These are phyloP conservation scores for Alosa alosa DNA, from an alignment of 2,113 vertebrate genomes.

Conservation along the genomic window DNA sequence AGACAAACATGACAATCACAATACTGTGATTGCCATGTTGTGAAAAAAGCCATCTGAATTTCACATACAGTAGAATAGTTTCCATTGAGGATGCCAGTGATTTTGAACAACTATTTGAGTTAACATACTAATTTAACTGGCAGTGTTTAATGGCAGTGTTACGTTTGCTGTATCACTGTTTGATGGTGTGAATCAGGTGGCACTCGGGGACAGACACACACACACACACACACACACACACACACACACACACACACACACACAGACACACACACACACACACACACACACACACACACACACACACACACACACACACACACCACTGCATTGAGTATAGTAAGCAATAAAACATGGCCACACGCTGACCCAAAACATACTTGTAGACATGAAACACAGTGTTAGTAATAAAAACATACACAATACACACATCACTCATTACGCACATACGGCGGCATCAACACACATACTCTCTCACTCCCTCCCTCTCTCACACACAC, in stretches of 20 bases:
- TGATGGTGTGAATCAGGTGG: too few species aligned
- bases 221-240: neutral
- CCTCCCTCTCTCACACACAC: neutral
- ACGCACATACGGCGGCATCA: neutral
- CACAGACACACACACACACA: neutral
- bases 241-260: neutral
- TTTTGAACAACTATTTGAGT: too few species aligned
- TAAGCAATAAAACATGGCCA: neutral
- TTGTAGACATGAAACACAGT: neutral
- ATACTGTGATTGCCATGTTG: neutral
- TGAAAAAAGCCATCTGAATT: neutral
- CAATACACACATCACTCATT: neutral
- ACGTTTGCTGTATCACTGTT: too few species aligned
- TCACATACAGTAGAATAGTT: too few species aligned
- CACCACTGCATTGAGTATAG: neutral
- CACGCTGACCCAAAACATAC: neutral
- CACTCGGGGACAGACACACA: neutral
- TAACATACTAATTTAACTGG: too few species aligned
- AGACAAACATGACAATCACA: neutral
- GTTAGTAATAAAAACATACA: constrained; percentile 1
- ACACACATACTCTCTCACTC: neutral
- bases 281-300: neutral
- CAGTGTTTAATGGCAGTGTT: too few species aligned
- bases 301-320: neutral
- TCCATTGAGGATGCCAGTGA: too few species aligned